Evolutionary conservation across 2,797 vertebrate genomes (phyloP), one percentile per base, ranked within the genome.

Genomic region (Bovichtus variegatus): DNA sequence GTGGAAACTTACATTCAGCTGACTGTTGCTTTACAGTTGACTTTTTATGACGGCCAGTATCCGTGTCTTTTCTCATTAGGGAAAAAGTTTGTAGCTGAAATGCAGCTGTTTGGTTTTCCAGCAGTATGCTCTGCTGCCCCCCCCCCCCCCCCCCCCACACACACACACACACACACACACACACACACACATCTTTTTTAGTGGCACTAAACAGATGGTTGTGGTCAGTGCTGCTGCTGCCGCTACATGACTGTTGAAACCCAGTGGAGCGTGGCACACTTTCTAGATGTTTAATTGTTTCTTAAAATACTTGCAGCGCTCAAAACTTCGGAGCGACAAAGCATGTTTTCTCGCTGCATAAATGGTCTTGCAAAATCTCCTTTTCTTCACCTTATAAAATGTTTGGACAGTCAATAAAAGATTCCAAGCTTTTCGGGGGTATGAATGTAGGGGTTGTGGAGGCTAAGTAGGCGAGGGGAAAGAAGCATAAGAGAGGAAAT

Each of bases 151-250:
- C n/a, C n/a, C n/a, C n/a, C n/a, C n/a, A n/a, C n/a, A n/a, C n/a
- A n/a, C n/a, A n/a, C n/a, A 0, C 12, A 4, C 49, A 12, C 47
- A 21, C 21, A 6, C 47, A 23, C 46, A n/a, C 9, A 41, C 38
- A 15, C 25, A n/a, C 27, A 46, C 41, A 71, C 54, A 64, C 66
- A 43, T 76, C 15, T 80, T 55, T 81, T 70, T 72, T 60, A 77
- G 74, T 80, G 69, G 61, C 72, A 62, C 65, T 78, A 73, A 84
- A 86, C 80, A 85, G 73, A 88, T 92, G 86, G 31, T 80, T 88
- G 76, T 81, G 86, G 77, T 83, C 80, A 77, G 72, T 27, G 36
- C 60, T 70, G 50, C 57, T 49, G 46, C 62, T 49, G 66, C 68
- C 10, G 18, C 51, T 68, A 57, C 70, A 67, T 62, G 46, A 23